These are phyloP conservation scores for Choristoneura rosaceana DNA, from an alignment of 2,888 invertebrate species.

Conservation along the genomic window DNA sequence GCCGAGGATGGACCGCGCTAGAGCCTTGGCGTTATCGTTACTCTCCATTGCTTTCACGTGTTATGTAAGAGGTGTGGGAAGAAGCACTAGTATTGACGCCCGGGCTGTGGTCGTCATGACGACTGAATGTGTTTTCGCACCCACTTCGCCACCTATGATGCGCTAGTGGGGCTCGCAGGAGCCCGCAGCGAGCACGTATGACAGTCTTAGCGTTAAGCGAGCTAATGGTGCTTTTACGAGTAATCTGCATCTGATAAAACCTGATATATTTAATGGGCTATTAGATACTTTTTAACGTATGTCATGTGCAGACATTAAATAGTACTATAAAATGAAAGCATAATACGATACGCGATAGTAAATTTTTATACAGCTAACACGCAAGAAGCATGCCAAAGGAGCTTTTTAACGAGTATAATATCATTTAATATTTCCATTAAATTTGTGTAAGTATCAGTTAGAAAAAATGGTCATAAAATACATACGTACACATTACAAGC, in stretches of 20 bases:
- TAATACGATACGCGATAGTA: background rate
- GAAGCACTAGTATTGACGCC: conserved; percentile 78
- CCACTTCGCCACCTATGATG: conserved; percentile 58
- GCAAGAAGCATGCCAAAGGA: background rate
- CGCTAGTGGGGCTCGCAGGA: conserved; percentile 55
- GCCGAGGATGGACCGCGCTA: conserved; percentile 87
- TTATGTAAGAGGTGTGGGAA: conserved; percentile 75
- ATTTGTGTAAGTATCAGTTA: too few relatives aligned
- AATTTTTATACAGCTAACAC: background rate
- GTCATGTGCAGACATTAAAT: conserved; percentile 18
- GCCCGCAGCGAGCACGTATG: conserved; percentile 50
- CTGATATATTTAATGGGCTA: conserved; percentile 24
- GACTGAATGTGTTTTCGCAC: conserved; percentile 78
- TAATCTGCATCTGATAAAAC: conserved; percentile 16
- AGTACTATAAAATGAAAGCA: conserved; percentile 8
- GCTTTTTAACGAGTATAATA: conserved; percentile 1
- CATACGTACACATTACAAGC: too few relatives aligned
- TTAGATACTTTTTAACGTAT: conserved; percentile 11
- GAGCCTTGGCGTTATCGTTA: conserved; percentile 75
- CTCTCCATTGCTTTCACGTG: conserved; percentile 58
- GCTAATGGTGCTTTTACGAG: conserved; percentile 20
- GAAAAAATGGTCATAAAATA: too few relatives aligned
- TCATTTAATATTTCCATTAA: background rate
- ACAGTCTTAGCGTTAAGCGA: conserved; percentile 21
- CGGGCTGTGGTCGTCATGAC: conserved; percentile 75